Percentiles rank a stretch among this genome's conserved stretches.
Evolutionary conservation across 2,888 invertebrate species (phyloP).

Genomic region (Hylaea fasciaria): DNA sequence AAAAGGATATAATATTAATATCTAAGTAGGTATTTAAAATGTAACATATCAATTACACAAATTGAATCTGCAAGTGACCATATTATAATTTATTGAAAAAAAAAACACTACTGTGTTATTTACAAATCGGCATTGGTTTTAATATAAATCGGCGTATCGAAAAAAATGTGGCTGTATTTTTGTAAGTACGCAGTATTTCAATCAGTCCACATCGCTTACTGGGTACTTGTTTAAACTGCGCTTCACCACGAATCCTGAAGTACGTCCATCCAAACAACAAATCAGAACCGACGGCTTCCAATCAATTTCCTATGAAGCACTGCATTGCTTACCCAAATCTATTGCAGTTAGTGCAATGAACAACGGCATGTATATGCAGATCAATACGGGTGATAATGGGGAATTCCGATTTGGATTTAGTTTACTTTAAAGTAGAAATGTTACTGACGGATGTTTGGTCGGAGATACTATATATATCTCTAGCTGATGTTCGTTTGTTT

Average conservation of each 20-base stretch:
- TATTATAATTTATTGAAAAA: too few species aligned
- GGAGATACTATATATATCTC: neutral
- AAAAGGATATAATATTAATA: too few species aligned
- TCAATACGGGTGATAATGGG: conserved; percentile 31
- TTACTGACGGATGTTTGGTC: neutral
- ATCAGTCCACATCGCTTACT: neutral
- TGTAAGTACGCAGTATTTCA: neutral
- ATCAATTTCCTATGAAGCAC: conserved; percentile 30
- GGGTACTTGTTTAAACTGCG: neutral
- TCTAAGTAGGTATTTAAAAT: too few species aligned
- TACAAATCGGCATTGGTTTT: too few species aligned
- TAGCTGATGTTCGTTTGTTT: too few species aligned
- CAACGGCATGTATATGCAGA: conserved; percentile 25
- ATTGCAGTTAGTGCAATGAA: conserved; percentile 24
- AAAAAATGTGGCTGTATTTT: neutral
- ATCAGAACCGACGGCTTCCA: conserved; percentile 30
- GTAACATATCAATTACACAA: too few species aligned
- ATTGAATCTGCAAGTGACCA: too few species aligned
- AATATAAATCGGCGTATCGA: neutral
- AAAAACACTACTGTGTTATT: too few species aligned
- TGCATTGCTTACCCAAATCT: conserved; percentile 24
- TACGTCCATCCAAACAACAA: conserved; percentile 28
- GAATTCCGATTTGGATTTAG: conserved; percentile 7
- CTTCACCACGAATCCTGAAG: neutral
- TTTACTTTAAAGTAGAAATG: conserved; percentile 3